Evolutionary conservation across 2,888 invertebrate species (phyloP).

Genomic region (Trichogramma evanescens): DNA sequence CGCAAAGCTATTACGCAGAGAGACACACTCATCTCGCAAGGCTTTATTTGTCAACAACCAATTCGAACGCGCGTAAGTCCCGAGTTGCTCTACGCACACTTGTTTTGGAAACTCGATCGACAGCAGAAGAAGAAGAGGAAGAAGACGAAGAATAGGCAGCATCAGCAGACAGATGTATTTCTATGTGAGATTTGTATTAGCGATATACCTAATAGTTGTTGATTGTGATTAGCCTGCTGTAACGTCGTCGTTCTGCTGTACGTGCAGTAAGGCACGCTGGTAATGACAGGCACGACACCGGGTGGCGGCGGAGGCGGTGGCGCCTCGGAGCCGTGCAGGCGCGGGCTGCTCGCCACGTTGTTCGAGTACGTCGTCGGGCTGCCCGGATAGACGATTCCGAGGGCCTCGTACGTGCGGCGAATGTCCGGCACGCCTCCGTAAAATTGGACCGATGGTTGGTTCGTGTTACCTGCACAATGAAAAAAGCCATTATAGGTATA

Average conservation of each 20-base stretch:
- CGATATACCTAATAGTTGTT: constrained; percentile 4
- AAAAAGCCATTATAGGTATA: not conserved
- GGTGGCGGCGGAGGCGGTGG: constrained; percentile 7
- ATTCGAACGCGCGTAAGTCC: no score
- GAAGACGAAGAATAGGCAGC: no score
- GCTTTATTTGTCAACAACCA: no score
- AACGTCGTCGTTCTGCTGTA: not conserved
- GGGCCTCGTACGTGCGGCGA: constrained; percentile 16
- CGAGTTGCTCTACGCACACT: no score
- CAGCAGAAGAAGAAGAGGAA: no score
- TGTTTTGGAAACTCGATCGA: no score
- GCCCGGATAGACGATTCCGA: constrained; percentile 17
- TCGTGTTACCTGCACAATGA: not conserved
- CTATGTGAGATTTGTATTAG: no score
- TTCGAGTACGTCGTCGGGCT: not conserved
- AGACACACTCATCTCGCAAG: no score
- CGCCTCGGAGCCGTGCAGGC: constrained; percentile 1
- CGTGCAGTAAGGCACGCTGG: constrained; percentile 11
- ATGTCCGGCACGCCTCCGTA: constrained; percentile 13
- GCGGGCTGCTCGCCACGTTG: not conserved
- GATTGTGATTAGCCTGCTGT: constrained; percentile 16
- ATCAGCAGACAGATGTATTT: no score
- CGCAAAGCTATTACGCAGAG: no score
- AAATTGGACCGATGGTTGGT: constrained; percentile 11
- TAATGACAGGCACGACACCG: constrained; percentile 12